phyloP scores from a whole-genome alignment of 2,888 invertebrate species.

The Coelopa pilipes region DNA sequence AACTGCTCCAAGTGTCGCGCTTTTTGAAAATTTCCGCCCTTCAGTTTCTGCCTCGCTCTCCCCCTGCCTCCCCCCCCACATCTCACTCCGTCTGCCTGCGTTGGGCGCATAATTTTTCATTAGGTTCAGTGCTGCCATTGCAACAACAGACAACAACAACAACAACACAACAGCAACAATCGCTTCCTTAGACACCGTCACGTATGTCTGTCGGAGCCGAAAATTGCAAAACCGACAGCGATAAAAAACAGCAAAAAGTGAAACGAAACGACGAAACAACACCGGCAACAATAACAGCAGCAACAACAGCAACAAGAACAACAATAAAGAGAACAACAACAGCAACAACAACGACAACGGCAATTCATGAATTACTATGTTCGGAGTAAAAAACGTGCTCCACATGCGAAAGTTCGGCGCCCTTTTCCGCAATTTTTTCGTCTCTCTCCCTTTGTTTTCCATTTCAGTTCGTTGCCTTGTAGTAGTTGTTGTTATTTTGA shows the following conservation, averaged over 20 bases:
- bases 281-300: too few relatives aligned
- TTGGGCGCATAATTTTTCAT: slow-evolving; percentile 30
- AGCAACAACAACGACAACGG: not conserved
- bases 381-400: slow-evolving; percentile 12
- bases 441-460: not conserved
- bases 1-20: slow-evolving; percentile 10
- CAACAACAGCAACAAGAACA: not conserved
- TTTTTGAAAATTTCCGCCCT: not conserved
- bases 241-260: not conserved
- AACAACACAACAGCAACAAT: not conserved
- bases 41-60: not conserved
- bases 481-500: not conserved
- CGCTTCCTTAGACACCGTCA: not conserved
- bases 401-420: slow-evolving; percentile 27
- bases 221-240: too few relatives aligned
- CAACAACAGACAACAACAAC: slow-evolving; percentile 5
- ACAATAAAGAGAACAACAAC: too few relatives aligned
- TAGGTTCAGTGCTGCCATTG: slow-evolving; percentile 13
- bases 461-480: not conserved
- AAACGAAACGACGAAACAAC: not conserved
- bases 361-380: not conserved
- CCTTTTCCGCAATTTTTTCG: slow-evolving; percentile 13
- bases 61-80: not conserved
- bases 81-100: not conserved
- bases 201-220: too few relatives aligned